phyloP scores from a whole-genome alignment of 2,888 invertebrate genomes.

The Nipponacmea schrenckii region DNA sequence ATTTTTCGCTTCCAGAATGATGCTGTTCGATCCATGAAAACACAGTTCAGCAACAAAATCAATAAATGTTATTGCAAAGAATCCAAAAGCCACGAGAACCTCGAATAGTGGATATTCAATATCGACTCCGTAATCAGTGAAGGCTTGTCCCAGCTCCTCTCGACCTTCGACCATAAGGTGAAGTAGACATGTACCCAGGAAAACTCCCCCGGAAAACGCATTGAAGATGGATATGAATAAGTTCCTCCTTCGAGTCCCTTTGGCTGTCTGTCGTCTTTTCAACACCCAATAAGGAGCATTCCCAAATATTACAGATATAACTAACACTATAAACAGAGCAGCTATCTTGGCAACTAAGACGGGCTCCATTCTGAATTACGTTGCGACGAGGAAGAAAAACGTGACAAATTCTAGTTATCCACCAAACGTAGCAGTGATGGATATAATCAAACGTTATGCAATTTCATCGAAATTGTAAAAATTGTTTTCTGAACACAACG shows the following conservation, averaged over 20 bases:
- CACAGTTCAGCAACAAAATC: constrained; percentile 33
- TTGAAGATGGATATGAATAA: constrained; percentile 24
- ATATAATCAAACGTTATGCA: too few relatives aligned
- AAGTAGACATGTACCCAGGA: constrained; percentile 62
- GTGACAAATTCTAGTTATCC: too few relatives aligned
- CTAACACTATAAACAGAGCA: constrained; percentile 4
- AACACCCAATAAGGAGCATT: constrained; percentile 10
- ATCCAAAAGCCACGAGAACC: constrained; percentile 55
- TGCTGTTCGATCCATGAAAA: background rate
- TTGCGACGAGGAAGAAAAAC: too few relatives aligned
- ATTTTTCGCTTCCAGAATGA: constrained; percentile 4
- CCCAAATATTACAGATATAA: constrained; percentile 11
- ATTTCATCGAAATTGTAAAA: too few relatives aligned
- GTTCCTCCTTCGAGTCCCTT: background rate
- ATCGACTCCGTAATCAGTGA: background rate
- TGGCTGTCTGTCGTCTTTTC: background rate
- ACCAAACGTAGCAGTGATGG: too few relatives aligned
- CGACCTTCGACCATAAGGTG: constrained; percentile 59
- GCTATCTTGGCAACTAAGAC: background rate
- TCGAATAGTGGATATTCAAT: constrained; percentile 59
- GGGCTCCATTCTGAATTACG: background rate
- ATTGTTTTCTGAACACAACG: too few relatives aligned
- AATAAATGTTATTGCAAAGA: constrained; percentile 58
- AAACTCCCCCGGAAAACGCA: constrained; percentile 64
- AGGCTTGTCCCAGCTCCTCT: constrained; percentile 42